phyloP scores from a whole-genome alignment of 2,797 vertebrate genomes.

The Melanotaenia nigrans region DNA sequence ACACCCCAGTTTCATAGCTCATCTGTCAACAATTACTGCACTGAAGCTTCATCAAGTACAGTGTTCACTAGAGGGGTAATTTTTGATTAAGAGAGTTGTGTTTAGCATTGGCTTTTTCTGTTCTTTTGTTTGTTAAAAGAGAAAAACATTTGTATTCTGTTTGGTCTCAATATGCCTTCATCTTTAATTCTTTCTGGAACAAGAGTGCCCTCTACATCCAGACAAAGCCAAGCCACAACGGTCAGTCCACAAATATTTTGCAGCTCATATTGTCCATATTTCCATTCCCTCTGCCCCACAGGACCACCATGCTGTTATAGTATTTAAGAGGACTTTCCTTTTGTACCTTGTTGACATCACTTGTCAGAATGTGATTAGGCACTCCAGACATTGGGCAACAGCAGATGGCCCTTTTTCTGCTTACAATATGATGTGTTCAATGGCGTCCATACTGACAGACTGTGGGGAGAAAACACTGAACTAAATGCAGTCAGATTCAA shows the following conservation, averaged over 20 bases:
- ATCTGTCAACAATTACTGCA: constrained; percentile 23
- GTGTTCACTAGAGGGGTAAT: background rate
- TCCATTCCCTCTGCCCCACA: constrained; percentile 42
- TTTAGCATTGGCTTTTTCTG: constrained; percentile 1
- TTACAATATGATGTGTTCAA: constrained; percentile 12
- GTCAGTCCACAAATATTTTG: constrained; percentile 34
- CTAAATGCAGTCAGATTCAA: constrained; percentile 13
- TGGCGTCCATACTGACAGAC: constrained; percentile 24
- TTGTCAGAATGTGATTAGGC: constrained; percentile 33
- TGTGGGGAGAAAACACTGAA: constrained; percentile 3
- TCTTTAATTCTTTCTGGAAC: constrained; percentile 52
- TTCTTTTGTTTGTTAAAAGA: constrained; percentile 2
- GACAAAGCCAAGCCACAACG: constrained; percentile 61
- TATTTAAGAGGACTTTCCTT: constrained; percentile 61
- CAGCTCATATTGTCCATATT: constrained; percentile 64
- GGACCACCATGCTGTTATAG: constrained; percentile 49
- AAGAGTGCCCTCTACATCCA: constrained; percentile 46
- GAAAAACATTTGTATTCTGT: constrained; percentile 30
- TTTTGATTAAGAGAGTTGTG: background rate
- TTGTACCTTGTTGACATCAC: constrained; percentile 49
- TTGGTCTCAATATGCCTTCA: constrained; percentile 25
- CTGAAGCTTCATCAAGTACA: background rate
- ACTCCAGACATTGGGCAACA: constrained; percentile 39
- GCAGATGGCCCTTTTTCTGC: constrained; percentile 17
- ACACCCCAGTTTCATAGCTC: constrained; percentile 24